Evolutionary conservation across 2,797 vertebrate genomes (phyloP), one percentile per base, ranked within the genome.

Genomic region (Caiman crocodilus): DNA sequence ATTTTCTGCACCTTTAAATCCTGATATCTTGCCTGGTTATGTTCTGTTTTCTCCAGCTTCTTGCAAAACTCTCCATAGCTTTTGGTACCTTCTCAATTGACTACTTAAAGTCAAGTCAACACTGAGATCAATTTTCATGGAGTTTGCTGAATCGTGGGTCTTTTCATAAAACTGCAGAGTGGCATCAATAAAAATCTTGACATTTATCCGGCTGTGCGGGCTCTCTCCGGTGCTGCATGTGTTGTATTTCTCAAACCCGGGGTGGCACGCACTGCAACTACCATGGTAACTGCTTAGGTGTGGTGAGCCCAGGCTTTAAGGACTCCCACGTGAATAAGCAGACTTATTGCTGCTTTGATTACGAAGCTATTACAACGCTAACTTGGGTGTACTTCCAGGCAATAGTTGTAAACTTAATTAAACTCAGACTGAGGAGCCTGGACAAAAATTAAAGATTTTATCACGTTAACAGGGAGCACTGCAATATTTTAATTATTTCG

Each of bases 281-380:
- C 96, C 96, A 97, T 96, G 95, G 96, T 91, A 97, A 97, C 96
- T 92, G 88, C 87, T 94, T 90, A 77, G 90, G 84, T 83, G 67
- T 79, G 85, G 83, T 95, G 94, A 96, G 81, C 79, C 75, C 92
- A 89, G 94, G 94, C 95, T 60, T 76, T 61, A 87, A 90, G 78
- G 90, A 50, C 84, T 94, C 93, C 93, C 78, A 94, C 93, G 88
- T 25, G 50, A 26, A 26, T 26, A 73, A 25, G 35, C 26, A 87
- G 88, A 87, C 76, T 87, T 85, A 76, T 28, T 91, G 82, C 93
- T 93, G 94, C 88, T 94, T 92, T 94, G 84, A 94, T 91, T 92
- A 87, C 16, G 25, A 50, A 94, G 86, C 79, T 87, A 87, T 21
- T 78, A 89, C 89, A 93, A 94, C 8, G 61, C 90, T 32, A 93